Evolutionary conservation across 2,113 vertebrate genomes (phyloP), one percentile per base, ranked within the genome.

Genomic region (Myrmecophaga tridactyla): DNA sequence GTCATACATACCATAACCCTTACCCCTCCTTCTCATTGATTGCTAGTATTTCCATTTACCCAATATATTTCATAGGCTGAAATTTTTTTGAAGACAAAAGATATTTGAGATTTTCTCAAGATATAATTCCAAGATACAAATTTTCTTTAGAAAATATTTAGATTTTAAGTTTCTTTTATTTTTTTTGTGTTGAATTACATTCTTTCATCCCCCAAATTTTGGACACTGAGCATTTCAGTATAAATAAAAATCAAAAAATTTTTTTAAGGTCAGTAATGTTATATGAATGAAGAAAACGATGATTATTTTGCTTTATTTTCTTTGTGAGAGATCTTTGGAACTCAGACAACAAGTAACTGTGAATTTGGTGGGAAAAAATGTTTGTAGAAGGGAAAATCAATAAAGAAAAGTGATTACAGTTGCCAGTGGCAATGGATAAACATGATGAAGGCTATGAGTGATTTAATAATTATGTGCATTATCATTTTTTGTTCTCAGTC

Each of bases 101-200:
- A 20, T 39, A 63, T 46, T 46, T 70, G 18, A 70, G 51, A 70
- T 80, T 80, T 94, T 41, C 23, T 31, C 27, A 48, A 63, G 21
- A 2, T 56, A n/a, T 48, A 14, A 77, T 23, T 15, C 12, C 4
- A 56, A 92, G 3, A 15, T 58, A 39, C 3, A 89, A 34, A n/a
- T n/a, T 96, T 51, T 94, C 43, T 92, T 94, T 41, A 73, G 80
- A 92, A 56, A 77, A 69, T 60, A 88, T 73, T 73, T 84, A 31
- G 34, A 82, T 51, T 76, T 89, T n/a, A n/a, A 89, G 12, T 56
- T 94, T 56, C 15, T 3, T 89, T 84, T 48, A 48, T 69, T 13
- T 36, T 80, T 80, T 53, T n/a, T 12, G 9, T 25, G 23, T 58
- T 94, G 20, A 87, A 43, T 88, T 81, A 58, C 10, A 29, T 67